Evolutionary conservation across 1,140 invertebrate genomes (phyloP), one percentile per base, ranked within the genome.

Genomic region (Sarcophaga peregrina): DNA sequence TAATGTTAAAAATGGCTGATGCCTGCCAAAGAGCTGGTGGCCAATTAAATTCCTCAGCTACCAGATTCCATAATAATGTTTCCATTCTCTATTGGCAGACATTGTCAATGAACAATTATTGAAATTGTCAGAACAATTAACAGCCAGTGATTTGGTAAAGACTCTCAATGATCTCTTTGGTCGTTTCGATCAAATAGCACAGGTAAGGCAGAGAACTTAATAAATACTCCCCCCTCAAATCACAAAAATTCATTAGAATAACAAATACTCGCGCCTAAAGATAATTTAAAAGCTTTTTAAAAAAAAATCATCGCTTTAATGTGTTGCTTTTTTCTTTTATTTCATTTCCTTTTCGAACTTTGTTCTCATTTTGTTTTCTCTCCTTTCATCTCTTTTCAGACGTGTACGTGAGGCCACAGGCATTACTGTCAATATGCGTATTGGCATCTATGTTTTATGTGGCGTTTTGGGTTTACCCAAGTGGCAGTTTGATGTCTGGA

Each of bases 401-500:
- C 96, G 97, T 86, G 96, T 97, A 9, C 93, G 96, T 37, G 95
- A 97, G 91, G 96, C 95, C 5, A 97, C 96, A 3, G 95, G 96
- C 10, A 96, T 97, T 90, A 96, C 97, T 89, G 96, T 97, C 46
- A 97, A 98, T 91, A 98, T 98, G 97, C 92, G 97, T 84, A 98
- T 98, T 84, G 97, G 97, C 10, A 97, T 98, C 85, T 97, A 96
- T 87, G 98, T 99, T 25, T 92, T 99, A 8, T 98, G 97, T 87
- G 98, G 98, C 6, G 96, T 99, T n/a, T 92, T 99, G 74, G 98
- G 98, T 3, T 92, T 98, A 8, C 92, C 96, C 80, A 99, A 99
- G 91, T 99, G 97, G 98, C 98, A 99, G 93, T 99, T 97, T 91
- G 98, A 99, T 91, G 97, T 99, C 54, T 99, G 98, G 97, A 98